Conservation (phyloP, 2,113 vertebrate genomes). For the Toxotes chatareus region DNA sequence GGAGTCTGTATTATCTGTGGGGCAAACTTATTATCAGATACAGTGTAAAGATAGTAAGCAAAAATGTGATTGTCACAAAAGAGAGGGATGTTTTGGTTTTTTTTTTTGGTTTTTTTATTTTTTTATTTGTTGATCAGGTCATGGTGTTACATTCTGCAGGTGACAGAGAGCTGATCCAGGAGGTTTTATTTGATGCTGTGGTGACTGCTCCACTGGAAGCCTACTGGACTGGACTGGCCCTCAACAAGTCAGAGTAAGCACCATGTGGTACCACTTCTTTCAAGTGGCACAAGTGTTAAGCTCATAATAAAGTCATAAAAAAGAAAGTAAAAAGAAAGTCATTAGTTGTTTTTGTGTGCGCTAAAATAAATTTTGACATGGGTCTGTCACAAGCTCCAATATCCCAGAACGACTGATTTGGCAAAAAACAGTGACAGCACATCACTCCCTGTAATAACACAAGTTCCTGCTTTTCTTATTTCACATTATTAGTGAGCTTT, state of each 20-base stretch:
- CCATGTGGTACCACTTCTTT: background rate
- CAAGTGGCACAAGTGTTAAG: background rate
- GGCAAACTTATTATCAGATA: background rate
- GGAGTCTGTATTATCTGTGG: background rate
- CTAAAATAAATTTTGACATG: too few relatives aligned
- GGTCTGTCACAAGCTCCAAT: too few relatives aligned
- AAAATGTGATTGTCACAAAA: background rate
- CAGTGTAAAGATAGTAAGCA: background rate
- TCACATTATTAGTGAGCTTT: background rate
- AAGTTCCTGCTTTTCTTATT: background rate
- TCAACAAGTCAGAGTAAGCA: conserved; percentile 98
- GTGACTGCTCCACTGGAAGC: conserved; percentile 96
- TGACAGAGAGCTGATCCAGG: conserved; percentile 97
- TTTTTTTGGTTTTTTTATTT: background rate
- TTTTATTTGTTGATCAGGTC: background rate
- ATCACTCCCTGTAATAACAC: background rate
- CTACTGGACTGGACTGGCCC: conserved; percentile 96
- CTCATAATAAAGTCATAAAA: background rate
- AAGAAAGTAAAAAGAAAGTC: too few relatives aligned
- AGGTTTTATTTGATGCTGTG: conserved; percentile 97
- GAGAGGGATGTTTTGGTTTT: background rate
- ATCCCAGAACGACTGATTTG: too few relatives aligned
- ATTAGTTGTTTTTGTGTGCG: background rate
- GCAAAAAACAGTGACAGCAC: too few relatives aligned
- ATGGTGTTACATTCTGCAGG: conserved; percentile 79